These are phyloP conservation scores for Centropus unirufus DNA, from an alignment of 2,113 vertebrate species.

Conservation along the genomic window DNA sequence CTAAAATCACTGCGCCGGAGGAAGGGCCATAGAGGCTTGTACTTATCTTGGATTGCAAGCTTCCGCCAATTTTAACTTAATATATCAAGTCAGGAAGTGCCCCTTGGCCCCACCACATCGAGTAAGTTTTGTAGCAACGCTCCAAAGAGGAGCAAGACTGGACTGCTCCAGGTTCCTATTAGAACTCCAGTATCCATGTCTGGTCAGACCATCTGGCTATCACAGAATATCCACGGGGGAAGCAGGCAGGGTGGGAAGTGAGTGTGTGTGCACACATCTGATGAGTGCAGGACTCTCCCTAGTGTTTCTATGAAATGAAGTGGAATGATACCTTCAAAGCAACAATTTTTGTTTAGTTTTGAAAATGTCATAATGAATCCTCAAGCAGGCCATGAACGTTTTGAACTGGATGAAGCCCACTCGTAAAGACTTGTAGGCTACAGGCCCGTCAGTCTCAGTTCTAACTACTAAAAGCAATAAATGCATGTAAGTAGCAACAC, in stretches of 20 bases:
- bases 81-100: background rate
- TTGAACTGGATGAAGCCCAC: background rate
- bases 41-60: background rate
- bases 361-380: background rate
- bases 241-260: background rate
- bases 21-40: background rate
- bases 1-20: background rate
- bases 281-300: background rate
- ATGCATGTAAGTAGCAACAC: fast-evolving
- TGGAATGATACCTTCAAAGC: background rate
- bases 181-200: fast-evolving
- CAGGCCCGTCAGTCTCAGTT: background rate
- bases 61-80: background rate
- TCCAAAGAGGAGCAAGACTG: background rate
- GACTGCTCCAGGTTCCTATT: background rate
- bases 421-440: background rate
- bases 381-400: background rate
- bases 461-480: background rate
- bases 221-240: background rate
- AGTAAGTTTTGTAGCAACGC: background rate
- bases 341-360: background rate
- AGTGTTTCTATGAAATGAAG: fast-evolving
- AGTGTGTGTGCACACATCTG: background rate
- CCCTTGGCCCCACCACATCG: background rate
- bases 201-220: background rate